Evolutionary conservation across 2,113 vertebrate species (phyloP), one percentile per base, ranked within the genome.

Genomic region (Phodopus roborovskii): DNA sequence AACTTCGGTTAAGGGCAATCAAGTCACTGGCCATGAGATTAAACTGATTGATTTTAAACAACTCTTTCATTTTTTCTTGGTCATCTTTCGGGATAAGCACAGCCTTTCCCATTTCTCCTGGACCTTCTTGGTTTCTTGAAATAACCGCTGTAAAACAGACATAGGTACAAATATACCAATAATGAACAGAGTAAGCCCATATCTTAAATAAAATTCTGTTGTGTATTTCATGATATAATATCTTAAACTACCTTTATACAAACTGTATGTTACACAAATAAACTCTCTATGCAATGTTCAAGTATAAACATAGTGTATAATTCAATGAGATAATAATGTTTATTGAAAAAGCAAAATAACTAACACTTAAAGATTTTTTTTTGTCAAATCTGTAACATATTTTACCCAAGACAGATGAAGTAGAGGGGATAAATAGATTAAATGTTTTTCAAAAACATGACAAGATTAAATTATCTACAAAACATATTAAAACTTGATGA

Each of bases 31-130:
- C 99, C 99, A 99, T 99, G 10, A 99, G 99, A 95, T 99, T 99
- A 97, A 99, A 99, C 97, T 99, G 99, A 98, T 99, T 99, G 97
- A 99, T 99, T 98, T 99, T 99, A 94, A 99, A 99, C 28, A 99
- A 98, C 94, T 99, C 99, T 96, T 99, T 99, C 99, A 99, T 99
- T 98, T 99, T 99, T 97, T 99, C 99, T 97, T 99, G 99, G 62
- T 99, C 99, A 6, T 99, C 99, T 97, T 99, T 99, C 4, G 99
- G 99, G 86, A 99, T 99, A 79, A 99, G 98, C 71, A 99, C 99
- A 0, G 99, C 99, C 95, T 99, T 99, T 17, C 99, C 99, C 99
- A 99, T 99, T 98, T 99, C 99, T 58, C 99, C 99, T 0, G 99
- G 99, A 17, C 99, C 99, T 94, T 99, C 99, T 30, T 99, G 99